Evolutionary conservation across 2,888 invertebrate species (phyloP), one percentile per base, ranked within the genome.

Genomic region (Aphelenchoides bicaudatus): DNA sequence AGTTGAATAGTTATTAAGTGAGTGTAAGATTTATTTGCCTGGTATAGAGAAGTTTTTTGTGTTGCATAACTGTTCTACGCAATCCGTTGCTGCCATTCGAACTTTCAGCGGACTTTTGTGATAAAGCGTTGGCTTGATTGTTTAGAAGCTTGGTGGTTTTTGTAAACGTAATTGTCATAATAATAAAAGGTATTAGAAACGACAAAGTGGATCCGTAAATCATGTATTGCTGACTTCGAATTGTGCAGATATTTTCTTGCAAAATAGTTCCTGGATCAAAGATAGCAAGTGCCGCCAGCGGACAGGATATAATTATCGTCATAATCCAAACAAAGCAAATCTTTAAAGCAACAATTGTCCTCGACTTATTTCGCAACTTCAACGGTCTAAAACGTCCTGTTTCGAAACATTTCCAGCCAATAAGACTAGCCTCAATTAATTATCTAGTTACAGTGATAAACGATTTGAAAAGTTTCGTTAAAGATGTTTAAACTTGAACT

Each of bases 101-200:
- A 31, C 62, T 57, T 55, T 71, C 71, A 56, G 62, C 65, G 4
- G 68, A 65, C 29, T 64, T 65, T 38, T 73, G 68, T 39, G 65
- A 67, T 23, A 74, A 53, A n/a, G 69, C 58, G 4, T 63, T 67
- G 1, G 74, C 75, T 52, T 76, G 75, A 29, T 70, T 68, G 48
- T 90, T 90, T 75, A 94, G 82, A 28, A 93, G 83, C 58, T 88
- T 85, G 19, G 93, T 89, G 0, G 94, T 96, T 70, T 92, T 84
- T 3, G 89, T 88, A 79, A 93, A 94, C n/a, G 92, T 91, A 61
- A 91, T 84, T 78, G 92, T 84, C 93, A 94, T 94, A 68, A 96
- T 91, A 39, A 87, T 85, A 66, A 94, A 84, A 0, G 94, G 94
- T 65, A 94, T 91, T 83, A 93, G 92, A 83, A 94, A 94, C 71